Conservation (phyloP, 2,113 vertebrate species). For the Verasper variegatus region DNA sequence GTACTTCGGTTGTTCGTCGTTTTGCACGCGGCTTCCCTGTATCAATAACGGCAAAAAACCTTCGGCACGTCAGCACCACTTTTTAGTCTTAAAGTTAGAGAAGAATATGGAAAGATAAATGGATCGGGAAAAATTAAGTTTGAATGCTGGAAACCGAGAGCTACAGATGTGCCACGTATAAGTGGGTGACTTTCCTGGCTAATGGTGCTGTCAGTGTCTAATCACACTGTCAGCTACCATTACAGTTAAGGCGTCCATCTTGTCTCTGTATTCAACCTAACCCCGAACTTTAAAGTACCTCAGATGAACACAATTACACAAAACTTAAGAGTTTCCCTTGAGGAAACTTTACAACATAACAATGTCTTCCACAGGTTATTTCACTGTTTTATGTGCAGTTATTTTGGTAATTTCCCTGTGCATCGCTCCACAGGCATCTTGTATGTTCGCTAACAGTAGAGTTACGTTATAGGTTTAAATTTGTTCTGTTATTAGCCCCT, state of each 20-base stretch:
- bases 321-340: slow-evolving; percentile 4
- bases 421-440: background rate
- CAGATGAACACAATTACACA: slow-evolving; percentile 40
- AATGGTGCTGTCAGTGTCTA: slow-evolving; percentile 77
- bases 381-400: background rate
- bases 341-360: background rate
- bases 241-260: slow-evolving; percentile 72
- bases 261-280: slow-evolving; percentile 64
- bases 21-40: slow-evolving; percentile 45
- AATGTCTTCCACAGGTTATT: slow-evolving; percentile 4
- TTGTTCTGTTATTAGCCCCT: background rate
- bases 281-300: slow-evolving; percentile 50
- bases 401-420: background rate
- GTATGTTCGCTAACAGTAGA: slow-evolving; percentile 4
- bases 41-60: slow-evolving; percentile 21
- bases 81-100: background rate
- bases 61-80: background rate
- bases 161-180: slow-evolving; percentile 52
- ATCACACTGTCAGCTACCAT: slow-evolving; percentile 81
- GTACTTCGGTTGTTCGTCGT: slow-evolving; percentile 26
- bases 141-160: slow-evolving; percentile 46
- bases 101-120: background rate
- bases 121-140: background rate
- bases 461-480: slow-evolving; percentile 18
- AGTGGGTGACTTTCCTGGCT: slow-evolving; percentile 70